These are phyloP conservation scores for Sinocyclocheilus rhinocerous DNA, from an alignment of 2,113 vertebrate species.

Conservation along the genomic window DNA sequence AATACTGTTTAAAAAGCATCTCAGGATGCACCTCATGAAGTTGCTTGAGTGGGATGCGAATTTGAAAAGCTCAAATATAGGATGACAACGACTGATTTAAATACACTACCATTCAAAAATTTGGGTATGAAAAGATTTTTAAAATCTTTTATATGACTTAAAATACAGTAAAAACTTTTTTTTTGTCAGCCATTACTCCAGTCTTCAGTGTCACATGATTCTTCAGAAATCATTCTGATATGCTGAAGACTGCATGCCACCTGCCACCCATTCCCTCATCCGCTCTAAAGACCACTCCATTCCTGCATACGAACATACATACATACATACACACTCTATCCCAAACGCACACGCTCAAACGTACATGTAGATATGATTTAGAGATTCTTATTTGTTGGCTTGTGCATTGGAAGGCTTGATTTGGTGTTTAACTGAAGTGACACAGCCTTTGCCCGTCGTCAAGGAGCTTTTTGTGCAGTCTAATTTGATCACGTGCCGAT, in stretches of 20 bases:
- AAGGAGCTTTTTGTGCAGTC: not conserved
- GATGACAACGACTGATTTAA: not conserved
- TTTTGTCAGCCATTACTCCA: not conserved
- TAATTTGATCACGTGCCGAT: not conserved
- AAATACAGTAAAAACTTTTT: not conserved
- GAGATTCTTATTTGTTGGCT: not conserved
- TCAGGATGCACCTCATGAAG: not conserved
- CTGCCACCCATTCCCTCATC: conserved; percentile 87
- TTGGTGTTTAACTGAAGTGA: not conserved
- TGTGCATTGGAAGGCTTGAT: not conserved
- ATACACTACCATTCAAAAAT: not conserved
- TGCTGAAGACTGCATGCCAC: conserved; percentile 82
- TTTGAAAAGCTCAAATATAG: not conserved
- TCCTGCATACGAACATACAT: conserved; percentile 59
- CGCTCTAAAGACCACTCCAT: conserved; percentile 88
- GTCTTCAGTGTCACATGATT: not conserved
- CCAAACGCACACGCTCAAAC: not conserved
- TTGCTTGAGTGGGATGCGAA: not conserved
- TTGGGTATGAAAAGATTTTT: not conserved
- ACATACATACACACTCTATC: not conserved
- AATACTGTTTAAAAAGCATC: not conserved
- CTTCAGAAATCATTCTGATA: not conserved
- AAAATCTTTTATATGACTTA: not conserved
- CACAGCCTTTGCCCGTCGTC: not conserved
- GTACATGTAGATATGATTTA: conserved; percentile 43